phyloP scores from a whole-genome alignment of 2,113 vertebrate species.

The Ranitomeya variabilis region DNA sequence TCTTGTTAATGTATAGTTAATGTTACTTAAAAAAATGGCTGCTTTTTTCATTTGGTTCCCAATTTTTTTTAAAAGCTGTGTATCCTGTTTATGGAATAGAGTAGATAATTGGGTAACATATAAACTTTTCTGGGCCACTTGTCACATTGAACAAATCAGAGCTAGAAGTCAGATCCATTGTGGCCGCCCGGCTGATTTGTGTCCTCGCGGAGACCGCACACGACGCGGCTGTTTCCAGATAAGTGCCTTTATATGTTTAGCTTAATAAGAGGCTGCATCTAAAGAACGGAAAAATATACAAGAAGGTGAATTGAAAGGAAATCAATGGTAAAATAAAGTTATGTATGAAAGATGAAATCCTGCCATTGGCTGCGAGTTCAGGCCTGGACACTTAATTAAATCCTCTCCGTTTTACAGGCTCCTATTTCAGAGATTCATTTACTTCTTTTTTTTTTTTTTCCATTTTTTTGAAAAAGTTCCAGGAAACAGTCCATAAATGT shows the following conservation, averaged over 20 bases:
- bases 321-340: constrained; percentile 53
- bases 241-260: constrained; percentile 42
- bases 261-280: constrained; percentile 34
- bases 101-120: background rate
- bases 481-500: constrained; percentile 69
- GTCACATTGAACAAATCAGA: background rate
- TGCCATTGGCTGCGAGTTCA: background rate
- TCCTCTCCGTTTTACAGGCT: constrained; percentile 52
- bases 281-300: background rate
- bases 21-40: background rate
- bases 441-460: constrained; percentile 33
- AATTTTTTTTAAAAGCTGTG: background rate
- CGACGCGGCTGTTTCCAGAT: constrained; percentile 12
- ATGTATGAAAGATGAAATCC: constrained; percentile 36
- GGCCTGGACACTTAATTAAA: constrained; percentile 54
- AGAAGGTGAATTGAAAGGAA: constrained; percentile 47
- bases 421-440: constrained; percentile 61
- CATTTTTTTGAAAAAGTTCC: constrained; percentile 68
- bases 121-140: background rate
- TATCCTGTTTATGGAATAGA: background rate
- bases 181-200: background rate
- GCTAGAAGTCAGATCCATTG: background rate
- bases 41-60: background rate
- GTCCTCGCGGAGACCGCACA: background rate
- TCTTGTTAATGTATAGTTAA: too few species aligned